Percentiles rank a stretch among this genome's conserved stretches.
These are phyloP conservation scores for Aspidiotus rigidus DNA, from an alignment of 2,888 invertebrate genomes.

Conservation along the genomic window DNA sequence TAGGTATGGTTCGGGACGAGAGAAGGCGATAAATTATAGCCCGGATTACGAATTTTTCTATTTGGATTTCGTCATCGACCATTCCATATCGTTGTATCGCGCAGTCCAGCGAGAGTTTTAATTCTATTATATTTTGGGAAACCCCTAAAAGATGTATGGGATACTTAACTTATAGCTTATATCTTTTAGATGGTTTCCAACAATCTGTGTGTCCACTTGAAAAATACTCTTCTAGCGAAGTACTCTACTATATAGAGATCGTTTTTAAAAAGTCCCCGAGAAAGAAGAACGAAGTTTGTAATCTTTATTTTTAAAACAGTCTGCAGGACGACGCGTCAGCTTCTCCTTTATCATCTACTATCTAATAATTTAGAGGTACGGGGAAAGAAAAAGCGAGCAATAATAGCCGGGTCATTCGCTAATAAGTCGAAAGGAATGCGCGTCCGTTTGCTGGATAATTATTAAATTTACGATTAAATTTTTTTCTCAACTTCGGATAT, in stretches of 20 bases:
- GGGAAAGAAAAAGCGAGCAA: not conserved
- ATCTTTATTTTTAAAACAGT: conserved; percentile 1
- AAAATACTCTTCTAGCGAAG: not conserved
- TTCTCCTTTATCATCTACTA: too few relatives aligned
- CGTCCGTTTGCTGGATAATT: conserved; percentile 1
- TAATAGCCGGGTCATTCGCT: conserved; percentile 11
- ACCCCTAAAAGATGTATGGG: not conserved
- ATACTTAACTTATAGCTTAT: not conserved
- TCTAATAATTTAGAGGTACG: too few relatives aligned
- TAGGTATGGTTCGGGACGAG: not conserved
- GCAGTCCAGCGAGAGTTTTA: not conserved
- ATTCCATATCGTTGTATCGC: not conserved
- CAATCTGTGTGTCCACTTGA: not conserved
- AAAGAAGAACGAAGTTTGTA: not conserved
- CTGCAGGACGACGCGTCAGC: not conserved
- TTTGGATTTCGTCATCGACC: conserved; percentile 4
- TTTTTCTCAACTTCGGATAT: not conserved
- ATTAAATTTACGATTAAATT: conserved; percentile 11
- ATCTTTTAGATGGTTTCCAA: not conserved
- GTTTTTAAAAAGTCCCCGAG: not conserved
- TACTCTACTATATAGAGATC: not conserved
- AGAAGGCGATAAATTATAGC: not conserved
- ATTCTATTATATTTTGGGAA: conserved; percentile 2
- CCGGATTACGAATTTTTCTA: not conserved
- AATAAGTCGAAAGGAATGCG: conserved; percentile 11